These are phyloP conservation scores for Periophthalmodon schlosseri DNA, from an alignment of 2,113 vertebrate genomes.

Conservation along the genomic window DNA sequence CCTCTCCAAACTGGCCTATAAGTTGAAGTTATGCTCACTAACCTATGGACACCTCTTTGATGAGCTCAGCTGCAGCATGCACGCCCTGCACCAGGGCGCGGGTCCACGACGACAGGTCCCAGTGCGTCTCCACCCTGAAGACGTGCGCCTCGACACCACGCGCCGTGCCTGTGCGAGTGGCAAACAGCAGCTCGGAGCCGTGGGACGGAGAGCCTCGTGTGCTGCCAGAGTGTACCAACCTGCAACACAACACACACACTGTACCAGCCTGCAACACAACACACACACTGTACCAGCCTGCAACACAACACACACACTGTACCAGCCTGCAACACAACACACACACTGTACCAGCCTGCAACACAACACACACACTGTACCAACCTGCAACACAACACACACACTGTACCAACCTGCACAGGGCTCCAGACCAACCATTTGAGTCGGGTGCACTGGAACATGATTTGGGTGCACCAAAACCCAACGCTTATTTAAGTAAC, in stretches of 20 bases:
- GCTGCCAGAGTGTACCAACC: conserved; percentile 90
- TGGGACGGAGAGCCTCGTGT: conserved; percentile 83
- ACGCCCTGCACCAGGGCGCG: conserved; percentile 90
- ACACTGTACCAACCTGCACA: too few species aligned
- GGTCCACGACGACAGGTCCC: conserved; percentile 93
- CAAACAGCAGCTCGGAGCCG: conserved; percentile 88
- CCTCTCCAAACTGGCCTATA: too few species aligned
- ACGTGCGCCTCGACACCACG: conserved; percentile 92
- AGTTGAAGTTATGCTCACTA: conserved; percentile 25
- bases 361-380: too few species aligned
- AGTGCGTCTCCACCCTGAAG: conserved; percentile 94
- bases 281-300: not conserved
- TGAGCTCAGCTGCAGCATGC: conserved; percentile 86
- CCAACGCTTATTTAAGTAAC: too few species aligned
- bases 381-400: too few species aligned
- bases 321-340: conserved; percentile 80
- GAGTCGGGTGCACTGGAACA: too few species aligned
- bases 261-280: not conserved
- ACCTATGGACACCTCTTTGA: conserved; percentile 90
- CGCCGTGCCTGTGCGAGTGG: conserved; percentile 88
- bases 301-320: conserved; percentile 53
- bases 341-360: not conserved
- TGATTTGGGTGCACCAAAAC: too few species aligned
- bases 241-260: conserved; percentile 38
- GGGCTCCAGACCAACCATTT: too few species aligned